Base-by-base conservation (phyloP, 2,113 vertebrate genomes). In the Pavo muticus region DNA sequence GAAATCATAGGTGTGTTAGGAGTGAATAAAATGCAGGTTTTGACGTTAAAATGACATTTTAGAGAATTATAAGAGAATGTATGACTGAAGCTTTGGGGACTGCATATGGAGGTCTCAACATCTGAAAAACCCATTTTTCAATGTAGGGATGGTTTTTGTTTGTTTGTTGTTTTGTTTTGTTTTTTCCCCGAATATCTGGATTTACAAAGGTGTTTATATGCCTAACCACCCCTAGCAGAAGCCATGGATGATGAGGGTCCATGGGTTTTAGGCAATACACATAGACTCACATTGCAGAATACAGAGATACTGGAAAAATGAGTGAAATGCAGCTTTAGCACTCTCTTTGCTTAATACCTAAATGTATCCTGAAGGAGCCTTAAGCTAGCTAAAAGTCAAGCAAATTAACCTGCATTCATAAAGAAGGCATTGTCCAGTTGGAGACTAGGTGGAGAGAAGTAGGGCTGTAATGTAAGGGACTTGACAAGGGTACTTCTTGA, bases 11-110 rank as follows among this genome's bases (percentile, higher is more conserved):
- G 9, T 84, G 30, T 14, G 64, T 84, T 70, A 90, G 61, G 50
- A 92, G 78, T 81, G 80, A 91, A 84, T 14, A 88, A 81, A 93
- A 74, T 48, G 20, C 37, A 54, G 83, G 10, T 81, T 81, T 92
- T 93, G 37, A 72, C 4, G 5, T 90, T 82, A 68, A 88, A 88
- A 70, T 48, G 25, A 8, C 57, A 35, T 1, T 70, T 78, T 84
- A 75, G 32, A 37, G 77, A 87, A 78, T 61, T 6, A 30, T 60
- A 83, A 76, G 54, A 70, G 29, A 74, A 65, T 14, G 4, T 42
- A 30, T 42, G 44, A 37, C 79, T 84, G 42, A 81, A 77, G 44
- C 64, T 87, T 84, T 68, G 45, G 32, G 16, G 4, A 57, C 16
- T 84, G n/a, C 9, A 18, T 63, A 50, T 60, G 23, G 4, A 54